Evolutionary conservation across 2,797 vertebrate genomes (phyloP).

Genomic region (Tenualosa thibaudeaui): DNA sequence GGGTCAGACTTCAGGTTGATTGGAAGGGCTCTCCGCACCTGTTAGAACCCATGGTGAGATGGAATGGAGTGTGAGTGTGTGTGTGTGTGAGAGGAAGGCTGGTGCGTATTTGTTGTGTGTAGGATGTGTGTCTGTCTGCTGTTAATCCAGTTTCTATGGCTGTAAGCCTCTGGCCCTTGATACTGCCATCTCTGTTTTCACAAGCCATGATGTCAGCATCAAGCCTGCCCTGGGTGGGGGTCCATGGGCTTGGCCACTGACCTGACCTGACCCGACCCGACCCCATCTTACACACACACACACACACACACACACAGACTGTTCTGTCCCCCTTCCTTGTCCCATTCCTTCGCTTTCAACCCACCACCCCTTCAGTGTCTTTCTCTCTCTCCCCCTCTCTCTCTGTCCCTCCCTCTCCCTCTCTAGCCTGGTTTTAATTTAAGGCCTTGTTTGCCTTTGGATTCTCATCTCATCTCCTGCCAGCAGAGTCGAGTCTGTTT

Average conservation of each 20-base stretch:
- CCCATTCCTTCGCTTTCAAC: neutral
- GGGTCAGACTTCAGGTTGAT: neutral
- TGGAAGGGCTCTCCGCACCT: neutral
- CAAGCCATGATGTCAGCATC: conserved; percentile 56
- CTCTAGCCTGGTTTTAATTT: conserved; percentile 68
- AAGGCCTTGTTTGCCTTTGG: conserved; percentile 64
- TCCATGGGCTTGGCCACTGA: neutral
- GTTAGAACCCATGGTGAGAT: neutral
- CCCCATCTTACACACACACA: neutral
- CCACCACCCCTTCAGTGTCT: neutral
- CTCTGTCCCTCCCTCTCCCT: conserved; percentile 44
- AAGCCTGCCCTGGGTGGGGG: conserved; percentile 1
- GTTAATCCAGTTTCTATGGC: conserved; percentile 66
- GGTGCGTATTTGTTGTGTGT: neutral
- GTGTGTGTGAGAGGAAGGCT: neutral
- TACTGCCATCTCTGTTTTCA: conserved; percentile 58
- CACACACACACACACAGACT: conserved; percentile 2
- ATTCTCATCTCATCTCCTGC: conserved; percentile 60
- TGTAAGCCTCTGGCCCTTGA: conserved; percentile 61
- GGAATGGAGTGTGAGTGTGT: neutral
- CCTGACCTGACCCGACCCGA: neutral
- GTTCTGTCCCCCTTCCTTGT: neutral
- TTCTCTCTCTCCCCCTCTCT: conserved; percentile 27
- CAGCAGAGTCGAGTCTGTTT: conserved; percentile 54
- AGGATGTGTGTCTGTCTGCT: conserved; percentile 48